These are phyloP conservation scores for Anoura caudifer DNA, from an alignment of 2,113 vertebrate species.

Conservation along the genomic window DNA sequence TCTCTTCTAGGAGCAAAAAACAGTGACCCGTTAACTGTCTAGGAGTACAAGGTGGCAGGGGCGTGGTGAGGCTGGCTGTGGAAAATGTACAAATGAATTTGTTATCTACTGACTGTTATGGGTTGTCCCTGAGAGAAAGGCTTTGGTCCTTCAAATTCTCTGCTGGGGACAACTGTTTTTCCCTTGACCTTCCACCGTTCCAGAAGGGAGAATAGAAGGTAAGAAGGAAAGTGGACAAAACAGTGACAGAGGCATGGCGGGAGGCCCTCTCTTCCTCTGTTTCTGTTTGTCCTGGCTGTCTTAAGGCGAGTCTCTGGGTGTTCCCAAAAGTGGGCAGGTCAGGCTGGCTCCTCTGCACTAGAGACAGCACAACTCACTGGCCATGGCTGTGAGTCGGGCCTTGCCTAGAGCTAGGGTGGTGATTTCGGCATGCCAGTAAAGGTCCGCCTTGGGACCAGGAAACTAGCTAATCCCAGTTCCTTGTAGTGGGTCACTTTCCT, in stretches of 20 bases:
- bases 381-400: no score
- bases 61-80: neutral
- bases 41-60: neutral
- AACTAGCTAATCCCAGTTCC: neutral
- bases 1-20: neutral
- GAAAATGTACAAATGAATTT: neutral
- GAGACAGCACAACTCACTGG: neutral
- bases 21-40: neutral
- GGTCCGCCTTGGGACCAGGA: neutral
- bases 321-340: neutral
- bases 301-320: neutral
- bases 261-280: neutral
- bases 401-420: neutral
- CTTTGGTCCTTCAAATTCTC: neutral
- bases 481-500: neutral
- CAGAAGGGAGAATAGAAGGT: neutral
- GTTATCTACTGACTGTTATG: accelerated
- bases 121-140: neutral
- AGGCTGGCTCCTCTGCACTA: neutral
- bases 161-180: neutral
- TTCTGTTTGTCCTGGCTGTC: neutral
- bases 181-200: neutral
- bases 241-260: neutral
- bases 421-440: neutral
- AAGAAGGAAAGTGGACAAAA: neutral